Conservation (phyloP, 2,888 invertebrate genomes). For the Pemphredon lugubris region DNA sequence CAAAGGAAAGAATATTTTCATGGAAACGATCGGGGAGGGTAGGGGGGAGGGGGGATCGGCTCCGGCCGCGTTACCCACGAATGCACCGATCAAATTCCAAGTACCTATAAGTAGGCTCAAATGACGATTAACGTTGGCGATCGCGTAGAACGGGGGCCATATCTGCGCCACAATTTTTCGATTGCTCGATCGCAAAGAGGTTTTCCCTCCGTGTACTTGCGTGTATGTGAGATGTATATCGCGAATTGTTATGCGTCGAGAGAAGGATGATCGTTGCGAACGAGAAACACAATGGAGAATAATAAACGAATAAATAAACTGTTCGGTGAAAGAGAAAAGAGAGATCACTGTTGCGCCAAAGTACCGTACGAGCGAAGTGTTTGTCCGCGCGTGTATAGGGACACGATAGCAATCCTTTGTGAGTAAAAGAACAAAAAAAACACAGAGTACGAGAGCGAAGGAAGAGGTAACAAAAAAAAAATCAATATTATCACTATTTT, state of each 20-base stretch:
- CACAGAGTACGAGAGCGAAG: neutral
- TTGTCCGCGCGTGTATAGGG: conserved; percentile 54
- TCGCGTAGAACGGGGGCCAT: conserved; percentile 8
- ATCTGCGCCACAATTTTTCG: conserved; percentile 14
- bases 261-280: conserved; percentile 3
- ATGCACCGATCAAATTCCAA: conserved; percentile 29
- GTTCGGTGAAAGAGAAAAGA: conserved; percentile 37
- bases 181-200: conserved; percentile 23
- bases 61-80: conserved; percentile 9
- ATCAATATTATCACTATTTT: conserved; percentile 57
- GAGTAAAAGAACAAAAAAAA: conserved; percentile 40
- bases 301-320: no score
- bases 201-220: neutral
- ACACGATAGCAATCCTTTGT: conserved; percentile 49
- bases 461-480: conserved; percentile 17
- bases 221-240: conserved; percentile 3
- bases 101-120: conserved; percentile 44
- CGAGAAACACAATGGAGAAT: conserved; percentile 24
- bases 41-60: no score
- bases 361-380: conserved; percentile 59
- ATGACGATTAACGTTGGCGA: conserved; percentile 10
- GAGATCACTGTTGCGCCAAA: conserved; percentile 59
- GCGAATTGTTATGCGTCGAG: conserved; percentile 31
- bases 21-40: conserved; percentile 10
- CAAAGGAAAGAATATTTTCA: conserved; percentile 10